Evolutionary conservation across 64 coral and sea anemone genomes (phyloP).

Genomic region (Montipora sp.): DNA sequence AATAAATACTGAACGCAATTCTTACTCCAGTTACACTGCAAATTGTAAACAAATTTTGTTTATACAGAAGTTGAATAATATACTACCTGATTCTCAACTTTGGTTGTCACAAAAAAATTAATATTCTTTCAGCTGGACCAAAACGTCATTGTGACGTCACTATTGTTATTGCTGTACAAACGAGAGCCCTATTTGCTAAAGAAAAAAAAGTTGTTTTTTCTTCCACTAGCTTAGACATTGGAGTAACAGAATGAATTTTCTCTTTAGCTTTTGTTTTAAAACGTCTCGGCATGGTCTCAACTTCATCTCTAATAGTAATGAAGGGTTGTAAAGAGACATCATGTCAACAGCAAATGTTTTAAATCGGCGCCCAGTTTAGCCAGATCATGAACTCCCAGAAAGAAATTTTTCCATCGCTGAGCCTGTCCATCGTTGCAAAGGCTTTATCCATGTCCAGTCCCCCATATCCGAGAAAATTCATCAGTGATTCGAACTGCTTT

Average conservation of each 20-base stretch:
- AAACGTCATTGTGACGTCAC: no score
- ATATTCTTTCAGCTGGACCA: no score
- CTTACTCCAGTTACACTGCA: background rate
- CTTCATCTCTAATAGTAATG: no score
- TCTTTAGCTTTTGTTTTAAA: no score
- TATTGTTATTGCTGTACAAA: no score
- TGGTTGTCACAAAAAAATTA: background rate
- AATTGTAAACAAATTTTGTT: background rate
- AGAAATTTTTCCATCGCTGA: conserved; percentile 54
- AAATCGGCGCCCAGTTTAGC: conserved; percentile 62
- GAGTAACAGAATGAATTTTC: no score
- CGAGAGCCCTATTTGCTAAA: no score
- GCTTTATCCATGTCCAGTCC: conserved; percentile 27
- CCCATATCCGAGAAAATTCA: conserved; percentile 37
- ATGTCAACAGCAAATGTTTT: background rate
- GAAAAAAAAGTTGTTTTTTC: no score
- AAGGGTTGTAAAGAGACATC: background rate
- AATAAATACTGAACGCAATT: background rate
- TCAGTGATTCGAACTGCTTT: conserved; percentile 37
- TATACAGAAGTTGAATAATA: background rate
- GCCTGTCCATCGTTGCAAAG: conserved; percentile 44
- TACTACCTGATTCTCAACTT: background rate
- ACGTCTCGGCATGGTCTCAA: no score
- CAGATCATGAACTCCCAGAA: conserved; percentile 69
- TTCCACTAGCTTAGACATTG: no score